Evolutionary conservation across 2,113 vertebrate species (phyloP).

Genomic region (Lophochroa leadbeateri): DNA sequence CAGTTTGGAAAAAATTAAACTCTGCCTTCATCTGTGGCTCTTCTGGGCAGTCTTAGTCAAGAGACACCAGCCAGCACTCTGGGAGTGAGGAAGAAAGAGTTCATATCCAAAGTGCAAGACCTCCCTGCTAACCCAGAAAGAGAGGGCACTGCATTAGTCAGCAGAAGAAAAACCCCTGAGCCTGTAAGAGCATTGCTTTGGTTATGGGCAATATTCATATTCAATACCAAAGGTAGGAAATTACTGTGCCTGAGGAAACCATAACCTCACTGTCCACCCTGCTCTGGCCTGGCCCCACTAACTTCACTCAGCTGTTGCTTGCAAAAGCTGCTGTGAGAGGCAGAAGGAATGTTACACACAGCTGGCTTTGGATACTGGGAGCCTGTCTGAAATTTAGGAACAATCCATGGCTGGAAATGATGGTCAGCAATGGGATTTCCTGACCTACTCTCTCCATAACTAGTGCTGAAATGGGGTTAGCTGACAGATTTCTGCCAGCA

Average conservation of each 20-base stretch:
- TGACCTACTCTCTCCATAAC: background rate
- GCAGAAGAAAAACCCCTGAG: background rate
- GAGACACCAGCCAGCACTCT: background rate
- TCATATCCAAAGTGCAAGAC: background rate
- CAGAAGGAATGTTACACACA: background rate
- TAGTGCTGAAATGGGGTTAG: background rate
- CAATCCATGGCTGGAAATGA: background rate
- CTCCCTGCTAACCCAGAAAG: background rate
- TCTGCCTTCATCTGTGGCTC: background rate
- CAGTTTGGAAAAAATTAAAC: background rate
- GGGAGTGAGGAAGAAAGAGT: background rate
- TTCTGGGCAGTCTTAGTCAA: background rate
- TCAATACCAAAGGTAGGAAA: background rate
- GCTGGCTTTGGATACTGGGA: background rate
- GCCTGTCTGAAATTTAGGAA: background rate
- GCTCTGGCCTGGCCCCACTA: background rate
- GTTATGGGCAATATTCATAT: background rate
- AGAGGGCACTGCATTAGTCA: fast-evolving
- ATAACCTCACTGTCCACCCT: background rate
- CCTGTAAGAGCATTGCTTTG: background rate
- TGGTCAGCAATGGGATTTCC: background rate
- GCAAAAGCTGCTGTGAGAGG: background rate
- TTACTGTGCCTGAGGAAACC: background rate
- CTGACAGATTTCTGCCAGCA: background rate
- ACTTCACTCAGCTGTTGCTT: background rate